Base-by-base conservation (phyloP, 2,113 vertebrate genomes). In the Percina caprodes region DNA sequence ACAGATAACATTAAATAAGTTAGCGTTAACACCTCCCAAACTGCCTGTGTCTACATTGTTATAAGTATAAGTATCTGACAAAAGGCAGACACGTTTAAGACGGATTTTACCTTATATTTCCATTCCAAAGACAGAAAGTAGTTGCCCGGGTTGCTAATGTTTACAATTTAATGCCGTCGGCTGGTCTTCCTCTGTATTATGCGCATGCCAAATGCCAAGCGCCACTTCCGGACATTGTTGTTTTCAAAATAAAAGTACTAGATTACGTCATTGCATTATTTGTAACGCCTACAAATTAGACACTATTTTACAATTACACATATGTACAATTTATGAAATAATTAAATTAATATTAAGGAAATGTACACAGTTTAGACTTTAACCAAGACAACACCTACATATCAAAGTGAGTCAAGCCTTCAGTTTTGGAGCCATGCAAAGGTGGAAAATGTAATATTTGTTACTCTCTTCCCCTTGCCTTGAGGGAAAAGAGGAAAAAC, bases 51-150 rank as follows among this genome's bases (percentile, higher is more conserved):
- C 18, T 0, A 15, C 2, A 30, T 1, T 18, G 11, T 68, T n/a
- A 51, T 21, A 18, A 24, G 12, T 6, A 73, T 56, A 62, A 15
- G 10, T 30, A 23, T 1, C 2, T 0, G 21, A 8, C 3, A 24
- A 26, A n/a, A 21, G 0, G 11, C 1, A 21, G 4, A 26, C 1
- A 18, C 0, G 1, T 51, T 75, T 0, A 9, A 60, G 19, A 66
- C 1, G 0, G 0, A 1, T 1, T 63, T 89, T 91, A 94, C 93
- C 93, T 92, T 89, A 91, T 62, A 84, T 60, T 77, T 88, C 82
- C 93, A 92, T 94, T 71, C 60, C 80, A 49, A 18, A 19, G 23
- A 55, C 33, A n/a, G n/a, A 42, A 3, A 83, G n/a, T 69, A 69
- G 62, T 66, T 26, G 48, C 42, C 49, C 58, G 6, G 78, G 5